Evolutionary conservation across 92 coral and sea anemone genomes (phyloP).

Genomic region (Epizoanthus illoricatus): DNA sequence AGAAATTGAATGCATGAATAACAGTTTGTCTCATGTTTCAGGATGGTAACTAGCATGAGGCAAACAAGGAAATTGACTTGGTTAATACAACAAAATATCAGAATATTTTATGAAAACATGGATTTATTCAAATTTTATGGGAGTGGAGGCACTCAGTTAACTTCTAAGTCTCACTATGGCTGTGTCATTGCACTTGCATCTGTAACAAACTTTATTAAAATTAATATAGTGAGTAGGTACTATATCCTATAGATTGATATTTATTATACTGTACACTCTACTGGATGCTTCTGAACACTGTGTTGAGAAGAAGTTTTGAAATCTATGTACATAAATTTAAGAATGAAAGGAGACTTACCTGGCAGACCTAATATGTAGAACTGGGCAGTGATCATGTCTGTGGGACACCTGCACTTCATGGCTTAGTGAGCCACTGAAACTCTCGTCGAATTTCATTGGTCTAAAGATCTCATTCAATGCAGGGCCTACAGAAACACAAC

Average conservation of each 20-base stretch:
- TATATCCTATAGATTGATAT: not conserved
- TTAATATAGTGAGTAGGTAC: no score
- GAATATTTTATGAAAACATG: no score
- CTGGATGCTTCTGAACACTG: not conserved
- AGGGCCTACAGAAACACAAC: constrained; percentile 45
- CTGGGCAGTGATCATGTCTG: constrained; percentile 92
- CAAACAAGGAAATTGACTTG: no score
- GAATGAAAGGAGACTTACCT: constrained; percentile 50
- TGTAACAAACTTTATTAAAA: no score
- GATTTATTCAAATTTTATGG: no score
- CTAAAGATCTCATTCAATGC: constrained; percentile 73
- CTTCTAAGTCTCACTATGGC: no score
- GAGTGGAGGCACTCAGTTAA: no score
- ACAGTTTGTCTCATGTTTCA: no score
- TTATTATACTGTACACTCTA: not conserved
- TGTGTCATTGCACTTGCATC: no score
- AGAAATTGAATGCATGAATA: no score
- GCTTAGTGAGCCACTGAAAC: constrained; percentile 69
- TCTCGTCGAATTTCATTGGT: constrained; percentile 61
- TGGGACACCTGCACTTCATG: constrained; percentile 83
- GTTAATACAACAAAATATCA: no score
- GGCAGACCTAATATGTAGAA: constrained; percentile 87
- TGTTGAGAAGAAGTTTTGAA: not conserved
- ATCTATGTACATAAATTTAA: not conserved
- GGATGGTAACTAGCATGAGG: no score